A percentile compares a stretch with the other conserved stretches of the same genome.
Conservation (phyloP, 37 sponge, comb jelly and placozoan species). For the Cliona cf. orientalis region DNA sequence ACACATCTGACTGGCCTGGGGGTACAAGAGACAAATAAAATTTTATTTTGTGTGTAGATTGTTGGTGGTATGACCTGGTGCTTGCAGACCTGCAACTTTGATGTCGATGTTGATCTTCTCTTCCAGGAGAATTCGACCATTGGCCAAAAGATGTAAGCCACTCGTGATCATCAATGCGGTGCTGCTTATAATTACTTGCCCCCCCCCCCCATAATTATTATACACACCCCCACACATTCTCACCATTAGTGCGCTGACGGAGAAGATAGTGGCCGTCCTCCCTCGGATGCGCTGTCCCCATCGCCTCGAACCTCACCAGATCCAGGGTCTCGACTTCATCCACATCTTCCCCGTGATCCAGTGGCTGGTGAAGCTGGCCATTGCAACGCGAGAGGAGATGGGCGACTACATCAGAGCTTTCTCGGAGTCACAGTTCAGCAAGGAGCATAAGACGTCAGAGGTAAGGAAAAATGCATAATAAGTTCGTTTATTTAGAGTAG, state of each 20-base stretch:
- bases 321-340: slow-evolving; percentile 97
- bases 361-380: slow-evolving; percentile 97
- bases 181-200: background rate
- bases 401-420: slow-evolving; percentile 87
- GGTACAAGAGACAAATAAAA: background rate
- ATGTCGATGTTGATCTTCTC: slow-evolving; percentile 95
- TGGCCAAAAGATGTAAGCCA: slow-evolving; percentile 96
- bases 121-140: slow-evolving; percentile 99
- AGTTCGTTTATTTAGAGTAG: too few species aligned
- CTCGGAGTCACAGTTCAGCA: slow-evolving; percentile 89
- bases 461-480: slow-evolving; percentile 31
- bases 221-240: background rate
- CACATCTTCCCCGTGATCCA: slow-evolving; percentile 98
- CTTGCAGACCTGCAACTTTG: slow-evolving; percentile 90
- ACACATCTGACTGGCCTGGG: background rate
- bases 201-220: background rate
- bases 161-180: background rate
- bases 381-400: slow-evolving; percentile 95
- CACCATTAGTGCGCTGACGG: slow-evolving; percentile 85
- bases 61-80: slow-evolving; percentile 99
- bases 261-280: slow-evolving; percentile 97
- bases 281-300: slow-evolving; percentile 99
- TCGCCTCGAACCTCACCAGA: slow-evolving; percentile 98
- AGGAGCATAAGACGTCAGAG: slow-evolving; percentile 70
- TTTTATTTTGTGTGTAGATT: slow-evolving; percentile 41